Evolutionary conservation across 2,113 vertebrate genomes (phyloP), one percentile per base, ranked within the genome.

Genomic region (Myxocyprinus asiaticus): DNA sequence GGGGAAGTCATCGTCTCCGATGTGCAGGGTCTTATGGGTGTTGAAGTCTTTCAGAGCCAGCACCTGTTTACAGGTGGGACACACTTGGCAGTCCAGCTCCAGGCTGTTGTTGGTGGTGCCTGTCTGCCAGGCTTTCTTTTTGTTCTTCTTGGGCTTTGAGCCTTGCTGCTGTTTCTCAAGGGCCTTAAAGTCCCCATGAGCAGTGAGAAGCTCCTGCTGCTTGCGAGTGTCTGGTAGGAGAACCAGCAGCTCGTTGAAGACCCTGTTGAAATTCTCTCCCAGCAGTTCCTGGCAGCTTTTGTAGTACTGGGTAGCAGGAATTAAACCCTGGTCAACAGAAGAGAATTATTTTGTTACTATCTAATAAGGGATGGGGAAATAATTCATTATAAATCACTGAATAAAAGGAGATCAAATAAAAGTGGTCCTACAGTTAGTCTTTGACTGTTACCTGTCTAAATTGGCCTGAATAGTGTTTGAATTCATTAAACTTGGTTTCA

Each of bases 151-250:
- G 67, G 94, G 83, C 84, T 92, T 96, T 78, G 82, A 87, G 77
- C 81, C 88, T 0, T 77, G 78, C 59, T 87, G 89, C 67, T 88
- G 94, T 59, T 91, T 94, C 82, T 96, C 96, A 42, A 86, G 88
- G 67, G 90, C 85, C 58, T 85, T 81, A 85, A 91, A 93, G 89
- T 96, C 94, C 0, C 90, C 88, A 74, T 99, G 97, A 1, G 96
- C 97, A 0, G 91, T 91, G 68, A 99, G 94, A 66, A 99, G 95
- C 91, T 99, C 97, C 89, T 97, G 97, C 87, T 99, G 98, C 87
- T 98, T 98, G 67, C 82, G 87, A 0, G 94, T 96, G 91, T 99
- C 98, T 0, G 98, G 98, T 76, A 99, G 84, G 15, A 99, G 90
- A 68, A 97, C 96, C 87, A 99, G 86, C 84, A 99, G 89, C 91